Evolutionary conservation across 2,113 vertebrate genomes (phyloP).

Genomic region (Dolichallabes microphthalmus): DNA sequence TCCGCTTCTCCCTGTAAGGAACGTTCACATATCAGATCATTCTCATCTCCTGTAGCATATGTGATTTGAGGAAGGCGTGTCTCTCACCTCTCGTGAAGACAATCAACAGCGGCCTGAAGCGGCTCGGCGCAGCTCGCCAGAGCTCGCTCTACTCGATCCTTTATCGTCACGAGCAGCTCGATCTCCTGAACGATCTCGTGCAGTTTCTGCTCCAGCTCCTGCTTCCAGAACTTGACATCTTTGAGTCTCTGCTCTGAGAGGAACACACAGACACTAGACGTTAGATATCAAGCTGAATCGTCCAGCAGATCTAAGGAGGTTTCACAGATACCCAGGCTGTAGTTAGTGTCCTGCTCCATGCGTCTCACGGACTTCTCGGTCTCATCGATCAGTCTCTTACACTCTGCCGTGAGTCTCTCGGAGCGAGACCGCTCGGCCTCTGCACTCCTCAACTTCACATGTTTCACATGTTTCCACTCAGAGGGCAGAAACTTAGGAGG

Average conservation of each 20-base stretch:
- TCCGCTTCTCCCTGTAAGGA: constrained; percentile 73
- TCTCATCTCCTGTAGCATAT: too few relatives aligned
- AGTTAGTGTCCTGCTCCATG: constrained; percentile 79
- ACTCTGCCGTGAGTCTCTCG: constrained; percentile 74
- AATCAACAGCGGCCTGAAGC: constrained; percentile 72
- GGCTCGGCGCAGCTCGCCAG: constrained; percentile 76
- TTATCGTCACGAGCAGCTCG: constrained; percentile 71
- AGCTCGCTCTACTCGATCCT: constrained; percentile 76
- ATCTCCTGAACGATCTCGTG: constrained; percentile 78
- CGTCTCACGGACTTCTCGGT: constrained; percentile 75
- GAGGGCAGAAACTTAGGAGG: constrained; percentile 69
- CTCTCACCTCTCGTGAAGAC: constrained; percentile 82
- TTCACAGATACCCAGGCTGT: constrained; percentile 77
- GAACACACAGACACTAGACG: not conserved
- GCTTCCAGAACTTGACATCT: constrained; percentile 85
- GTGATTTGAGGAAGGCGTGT: too few relatives aligned
- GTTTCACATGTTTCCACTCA: constrained; percentile 74
- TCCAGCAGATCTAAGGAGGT: not conserved
- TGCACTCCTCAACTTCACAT: constrained; percentile 63
- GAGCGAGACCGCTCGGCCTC: constrained; percentile 76
- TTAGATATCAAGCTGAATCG: not conserved
- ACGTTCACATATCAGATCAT: not conserved
- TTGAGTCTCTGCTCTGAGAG: constrained; percentile 79
- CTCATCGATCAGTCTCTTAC: constrained; percentile 78
- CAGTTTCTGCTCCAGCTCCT: constrained; percentile 81